phyloP scores from a whole-genome alignment of 2,888 invertebrate species.

The Saturnia pavonia region DNA sequence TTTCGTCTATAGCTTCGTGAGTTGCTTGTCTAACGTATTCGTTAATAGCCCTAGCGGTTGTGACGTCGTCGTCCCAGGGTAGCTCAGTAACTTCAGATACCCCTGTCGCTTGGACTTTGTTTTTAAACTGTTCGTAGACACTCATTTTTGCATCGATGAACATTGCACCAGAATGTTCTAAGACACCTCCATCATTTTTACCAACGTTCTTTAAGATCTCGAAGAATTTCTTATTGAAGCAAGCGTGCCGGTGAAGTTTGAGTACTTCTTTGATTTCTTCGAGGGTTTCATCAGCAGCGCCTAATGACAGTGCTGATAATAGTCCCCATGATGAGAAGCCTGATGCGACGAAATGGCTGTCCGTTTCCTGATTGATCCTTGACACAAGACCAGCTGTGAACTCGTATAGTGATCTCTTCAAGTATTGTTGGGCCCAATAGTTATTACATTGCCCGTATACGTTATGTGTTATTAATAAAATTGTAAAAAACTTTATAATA shows the following conservation, averaged over 20 bases:
- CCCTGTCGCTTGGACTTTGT: conserved; percentile 37
- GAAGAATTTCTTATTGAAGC: conserved; percentile 62
- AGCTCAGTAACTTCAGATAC: conserved; percentile 48
- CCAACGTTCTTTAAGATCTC: conserved; percentile 45
- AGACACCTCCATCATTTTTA: conserved; percentile 36
- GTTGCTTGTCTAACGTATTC: conserved; percentile 54
- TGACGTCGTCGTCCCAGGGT: conserved; percentile 44
- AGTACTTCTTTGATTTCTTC: conserved; percentile 53
- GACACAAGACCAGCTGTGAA: conserved; percentile 47
- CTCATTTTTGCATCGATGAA: conserved; percentile 50
- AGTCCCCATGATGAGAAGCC: conserved; percentile 65
- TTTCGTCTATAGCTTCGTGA: conserved; percentile 58
- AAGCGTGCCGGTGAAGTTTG: conserved; percentile 48
- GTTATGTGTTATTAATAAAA: conserved; percentile 4
- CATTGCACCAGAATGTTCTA: conserved; percentile 57
- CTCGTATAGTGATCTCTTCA: conserved; percentile 52
- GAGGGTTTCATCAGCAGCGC: conserved; percentile 54
- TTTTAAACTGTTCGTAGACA: conserved; percentile 44
- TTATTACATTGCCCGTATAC: conserved; percentile 41
- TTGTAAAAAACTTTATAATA: conserved; percentile 6
- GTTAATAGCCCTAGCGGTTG: conserved; percentile 54
- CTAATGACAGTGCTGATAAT: conserved; percentile 55
- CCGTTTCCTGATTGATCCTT: conserved; percentile 54
- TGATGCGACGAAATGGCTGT: conserved; percentile 64
- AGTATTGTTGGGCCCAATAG: conserved; percentile 35